Evolutionary conservation across 1,140 invertebrate species (phyloP), one percentile per base, ranked within the genome.

Genomic region (Scaptomyza graminum): DNA sequence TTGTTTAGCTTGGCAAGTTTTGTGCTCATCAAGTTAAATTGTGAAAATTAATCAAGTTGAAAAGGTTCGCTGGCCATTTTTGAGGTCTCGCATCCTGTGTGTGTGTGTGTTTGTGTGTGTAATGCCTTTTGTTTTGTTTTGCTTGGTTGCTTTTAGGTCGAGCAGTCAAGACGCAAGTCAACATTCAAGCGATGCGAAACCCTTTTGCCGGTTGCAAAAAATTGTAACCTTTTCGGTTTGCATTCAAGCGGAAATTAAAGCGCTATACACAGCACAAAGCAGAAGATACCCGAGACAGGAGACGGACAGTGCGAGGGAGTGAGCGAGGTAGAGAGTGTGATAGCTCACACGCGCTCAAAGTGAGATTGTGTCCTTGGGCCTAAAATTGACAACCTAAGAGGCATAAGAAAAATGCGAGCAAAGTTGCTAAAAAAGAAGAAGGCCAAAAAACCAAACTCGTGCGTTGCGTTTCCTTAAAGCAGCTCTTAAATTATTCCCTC

Each of bases 41-140:
- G 82, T 85, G 74, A 85, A 88, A 85, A 85, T 85, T 85, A 85
- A 85, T 85, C 82, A 87, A 85, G 82, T 85, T 82, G 82, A 85
- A 85, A 85, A 85, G 82, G 78, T 85, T 85, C 61, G 46, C 69
- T 76, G 68, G 59, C 63, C 39, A 56, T 54, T 63, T 49, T 59
- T 52, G 44, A 37, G 22, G 15, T 8, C 11, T n/a, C 13, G 25
- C 34, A 62, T 5, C 12, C 3, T 39, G 59, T 59, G 28, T 55
- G 69, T 66, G 37, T 41, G 37, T n/a, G 12, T 39, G 37, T 39
- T 9, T 39, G 11, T 39, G 37, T n/a, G 11, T 41, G 12, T 8
- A 54, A 44, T 52, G 65, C 59, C 74, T 67, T 81, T 84, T 84
- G 81, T 76, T 63, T 84, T 85, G 68, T 59, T 72, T 80, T 62